A percentile compares a stretch with the other conserved stretches of the same genome.
phyloP scores from a whole-genome alignment of 2,113 vertebrate genomes.

The Epinephelus moara region DNA sequence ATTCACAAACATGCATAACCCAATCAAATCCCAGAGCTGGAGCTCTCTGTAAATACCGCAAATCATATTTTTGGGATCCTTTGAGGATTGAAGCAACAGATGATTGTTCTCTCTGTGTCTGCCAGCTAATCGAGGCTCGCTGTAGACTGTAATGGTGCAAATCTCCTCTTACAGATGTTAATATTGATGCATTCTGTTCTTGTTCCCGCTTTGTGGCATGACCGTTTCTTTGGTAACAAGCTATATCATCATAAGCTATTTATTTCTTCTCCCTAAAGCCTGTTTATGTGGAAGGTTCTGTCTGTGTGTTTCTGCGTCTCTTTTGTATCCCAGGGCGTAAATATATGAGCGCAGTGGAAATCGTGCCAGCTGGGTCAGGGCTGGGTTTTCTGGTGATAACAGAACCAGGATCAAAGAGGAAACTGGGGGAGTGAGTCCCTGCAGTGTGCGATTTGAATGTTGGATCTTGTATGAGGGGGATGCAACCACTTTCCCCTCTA shows the following conservation, averaged over 20 bases:
- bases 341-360: constrained; percentile 32
- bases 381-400: constrained; percentile 38
- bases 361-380: constrained; percentile 29
- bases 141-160: not conserved
- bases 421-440: constrained; percentile 28
- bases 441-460: constrained; percentile 34
- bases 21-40: constrained; percentile 24
- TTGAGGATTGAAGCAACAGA: constrained; percentile 25
- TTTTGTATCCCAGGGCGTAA: constrained; percentile 31
- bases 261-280: not conserved
- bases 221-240: not conserved
- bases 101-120: constrained; percentile 24
- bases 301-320: not conserved
- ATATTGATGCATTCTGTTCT: not conserved
- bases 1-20: constrained; percentile 33
- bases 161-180: constrained; percentile 19
- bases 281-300: not conserved
- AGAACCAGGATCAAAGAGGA: constrained; percentile 57
- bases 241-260: not conserved
- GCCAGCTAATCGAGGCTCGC: constrained; percentile 12
- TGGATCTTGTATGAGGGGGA: constrained; percentile 6
- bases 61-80: constrained; percentile 32
- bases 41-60: constrained; percentile 20
- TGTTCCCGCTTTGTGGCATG: not conserved
- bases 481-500: constrained; percentile 22